phyloP scores from a whole-genome alignment of 2,113 vertebrate genomes.

The Capra hircus region DNA sequence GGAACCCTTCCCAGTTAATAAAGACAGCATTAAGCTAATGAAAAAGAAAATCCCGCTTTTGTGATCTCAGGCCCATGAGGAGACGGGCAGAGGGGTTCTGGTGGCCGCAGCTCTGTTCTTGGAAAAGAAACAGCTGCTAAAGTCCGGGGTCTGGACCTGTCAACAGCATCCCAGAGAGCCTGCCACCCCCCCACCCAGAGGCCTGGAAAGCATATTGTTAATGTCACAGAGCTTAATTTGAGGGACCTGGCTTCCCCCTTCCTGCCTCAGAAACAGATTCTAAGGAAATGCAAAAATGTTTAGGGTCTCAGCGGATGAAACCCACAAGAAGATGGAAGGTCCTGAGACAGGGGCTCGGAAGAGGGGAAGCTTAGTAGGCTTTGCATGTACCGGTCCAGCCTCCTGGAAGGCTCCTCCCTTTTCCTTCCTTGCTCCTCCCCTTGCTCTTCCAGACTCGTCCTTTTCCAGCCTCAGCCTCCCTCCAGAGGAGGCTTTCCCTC shows the following conservation, averaged over 20 bases:
- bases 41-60: conserved; percentile 68
- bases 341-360: not conserved
- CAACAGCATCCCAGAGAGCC: conserved; percentile 45
- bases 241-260: not conserved
- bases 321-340: not conserved
- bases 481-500: not conserved
- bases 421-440: not conserved
- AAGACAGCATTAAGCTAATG: conserved; percentile 66
- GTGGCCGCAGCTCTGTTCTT: conserved; percentile 10
- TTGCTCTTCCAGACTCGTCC: rapidly evolving
- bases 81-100: conserved; percentile 29
- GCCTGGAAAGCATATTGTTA: conserved; percentile 42
- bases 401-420: not conserved
- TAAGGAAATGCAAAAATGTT: conserved; percentile 15
- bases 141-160: conserved; percentile 27
- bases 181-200: not conserved
- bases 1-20: conserved; percentile 66
- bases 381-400: not conserved
- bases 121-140: conserved; percentile 63
- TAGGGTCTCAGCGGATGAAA: not conserved
- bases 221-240: conserved; percentile 44
- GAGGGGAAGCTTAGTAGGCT: not conserved
- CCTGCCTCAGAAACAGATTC: not conserved
- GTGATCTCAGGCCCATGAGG: conserved; percentile 50
- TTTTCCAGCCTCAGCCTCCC: not conserved